Evolutionary conservation across 2,888 invertebrate species (phyloP), one percentile per base, ranked within the genome.

Genomic region (Balanococcus diminutus): DNA sequence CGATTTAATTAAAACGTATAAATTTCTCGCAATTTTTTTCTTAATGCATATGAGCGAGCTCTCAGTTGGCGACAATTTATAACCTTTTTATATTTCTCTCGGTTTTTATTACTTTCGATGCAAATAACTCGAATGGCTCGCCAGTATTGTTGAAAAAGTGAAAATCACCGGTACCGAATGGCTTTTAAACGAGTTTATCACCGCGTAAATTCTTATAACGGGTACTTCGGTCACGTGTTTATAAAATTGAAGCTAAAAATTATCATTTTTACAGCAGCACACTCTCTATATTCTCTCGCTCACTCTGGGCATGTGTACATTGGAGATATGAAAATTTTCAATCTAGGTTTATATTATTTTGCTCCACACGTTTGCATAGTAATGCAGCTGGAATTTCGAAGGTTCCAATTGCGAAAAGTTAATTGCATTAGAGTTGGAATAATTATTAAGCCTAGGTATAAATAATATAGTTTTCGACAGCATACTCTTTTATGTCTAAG

Each of bases 71-170:
- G 61, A 61, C 61, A 61, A 61, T 61, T 61, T 61, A 61, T 61
- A 25, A 61, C 61, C 56, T 61, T 61, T 61, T 61, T 61, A 61
- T 61, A 61, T 61, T 61, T 61, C 61, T 61, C 61, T 61, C 61
- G 25, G 61, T 61, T 61, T n/a, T 61, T 61, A 61, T 61, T 61
- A 25, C 61, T 3, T 61, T 25, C 61, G 16, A 61, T 61, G 61
- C 61, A 61, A 61, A 61, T 61, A 25, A 61, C 61, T 61, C 25
- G 9, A 61, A 61, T 25, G 25, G 61, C 61, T 61, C 25, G n/a
- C n/a, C n/a, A 25, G 61, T 61, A 61, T 61, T 61, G 61, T 61
- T 22, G 25, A 61, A 61, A 61, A 61, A 61, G 25, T 25, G 61
- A 61, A 61, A 61, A 61, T 61, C 61, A 61, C 61, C 8, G 25